Base-by-base conservation (phyloP, 2,797 vertebrate genomes). In the Onychomys leucogaster region DNA sequence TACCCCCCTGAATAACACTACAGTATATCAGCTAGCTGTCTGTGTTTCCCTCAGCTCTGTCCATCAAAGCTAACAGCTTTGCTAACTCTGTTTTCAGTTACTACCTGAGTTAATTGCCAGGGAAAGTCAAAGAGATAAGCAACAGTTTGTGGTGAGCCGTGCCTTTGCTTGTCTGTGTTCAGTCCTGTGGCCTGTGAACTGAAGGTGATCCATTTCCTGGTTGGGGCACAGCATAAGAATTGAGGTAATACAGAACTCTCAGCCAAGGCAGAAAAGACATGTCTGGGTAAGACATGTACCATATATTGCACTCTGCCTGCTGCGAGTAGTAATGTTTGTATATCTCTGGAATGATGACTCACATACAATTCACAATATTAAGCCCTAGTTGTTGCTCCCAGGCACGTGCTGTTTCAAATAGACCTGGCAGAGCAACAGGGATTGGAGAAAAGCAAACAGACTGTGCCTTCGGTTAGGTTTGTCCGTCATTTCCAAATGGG, bases 201-300 rank as follows among this genome's bases (percentile, higher is more conserved):
- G 65, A 8, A 55, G 49, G 41, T 61, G 65, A 34, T 6, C n/a
- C 29, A 34, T 89, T 96, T 97, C 93, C 91, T 96, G 87, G 27
- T 32, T 52, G 49, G 5, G 29, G 25, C 43, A 46, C 1, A 76
- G 37, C 73, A 52, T 21, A 27, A 59, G 21, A 61, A 63, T 34
- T 29, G 27, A 55, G n/a, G 57, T 55, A 57, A 63, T 90, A 19
- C 65, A 86, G 52, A 49, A 23, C 61, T 41, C 43, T 21, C 43
- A 71, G 76, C 52, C 21, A 7, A 91, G 73, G 29, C 37, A 59
- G 32, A 90, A 52, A 1, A 2, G 57, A 37, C 32, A 78, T 43
- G 41, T 46, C 14, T 75, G 29, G 84, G 75, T 10, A 61, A 12
- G 12, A 25, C 9, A 43, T 32, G 23, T 3, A 27, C 43, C 77